Evolutionary conservation across 2,797 vertebrate species (phyloP).

Genomic region (Lemur catta): DNA sequence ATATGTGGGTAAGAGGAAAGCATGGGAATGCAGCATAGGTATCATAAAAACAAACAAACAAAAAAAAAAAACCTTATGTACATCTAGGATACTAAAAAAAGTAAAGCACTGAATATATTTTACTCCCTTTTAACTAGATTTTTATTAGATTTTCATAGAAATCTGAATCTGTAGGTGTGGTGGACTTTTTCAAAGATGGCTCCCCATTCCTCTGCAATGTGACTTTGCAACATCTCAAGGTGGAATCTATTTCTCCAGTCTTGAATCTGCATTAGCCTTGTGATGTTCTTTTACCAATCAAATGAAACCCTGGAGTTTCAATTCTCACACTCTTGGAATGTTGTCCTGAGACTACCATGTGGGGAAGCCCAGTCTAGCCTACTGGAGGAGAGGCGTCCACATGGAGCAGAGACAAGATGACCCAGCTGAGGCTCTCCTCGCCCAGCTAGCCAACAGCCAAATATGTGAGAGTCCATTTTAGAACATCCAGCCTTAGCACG

Average conservation of each 20-base stretch:
- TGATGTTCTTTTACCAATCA: background rate
- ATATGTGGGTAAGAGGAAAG: constrained; percentile 14
- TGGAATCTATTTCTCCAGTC: background rate
- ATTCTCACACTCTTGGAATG: background rate
- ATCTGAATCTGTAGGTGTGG: background rate
- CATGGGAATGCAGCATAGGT: background rate
- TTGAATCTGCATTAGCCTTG: background rate
- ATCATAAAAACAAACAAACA: background rate
- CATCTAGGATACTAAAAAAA: constrained; percentile 3
- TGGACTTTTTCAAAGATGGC: background rate
- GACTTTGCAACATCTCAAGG: background rate
- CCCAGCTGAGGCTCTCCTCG: background rate
- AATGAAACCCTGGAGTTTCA: background rate
- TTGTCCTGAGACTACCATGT: background rate
- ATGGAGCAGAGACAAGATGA: background rate
- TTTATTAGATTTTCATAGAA: constrained; percentile 30
- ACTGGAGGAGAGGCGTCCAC: background rate
- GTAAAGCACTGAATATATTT: background rate
- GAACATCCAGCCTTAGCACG: background rate
- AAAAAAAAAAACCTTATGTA: background rate
- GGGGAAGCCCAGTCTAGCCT: background rate
- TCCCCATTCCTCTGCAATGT: background rate
- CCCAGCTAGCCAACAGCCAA: background rate
- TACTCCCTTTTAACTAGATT: background rate
- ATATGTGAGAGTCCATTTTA: background rate